Evolutionary conservation across 2,888 invertebrate species (phyloP).

Genomic region (Leptura quadrifasciata): DNA sequence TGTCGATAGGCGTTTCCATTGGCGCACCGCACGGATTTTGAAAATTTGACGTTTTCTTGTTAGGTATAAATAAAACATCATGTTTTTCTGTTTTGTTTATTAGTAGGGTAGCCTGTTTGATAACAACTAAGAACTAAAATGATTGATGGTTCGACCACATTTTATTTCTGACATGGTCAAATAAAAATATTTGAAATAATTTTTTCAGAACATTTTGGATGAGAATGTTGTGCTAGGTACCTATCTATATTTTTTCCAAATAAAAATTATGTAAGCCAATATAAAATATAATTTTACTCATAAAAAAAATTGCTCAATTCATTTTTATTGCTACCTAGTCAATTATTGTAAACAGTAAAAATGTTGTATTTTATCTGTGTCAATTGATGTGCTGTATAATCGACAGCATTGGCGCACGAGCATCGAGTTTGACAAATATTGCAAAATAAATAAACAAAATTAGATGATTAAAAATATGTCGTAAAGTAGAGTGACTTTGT

Average conservation of each 20-base stretch:
- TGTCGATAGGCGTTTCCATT: conserved; percentile 22
- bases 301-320: conserved; percentile 11
- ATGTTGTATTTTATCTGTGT: conserved; percentile 15
- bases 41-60: neutral
- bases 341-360: conserved; percentile 20
- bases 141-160: neutral
- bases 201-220: neutral
- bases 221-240: too few relatives aligned
- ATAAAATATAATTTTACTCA: neutral
- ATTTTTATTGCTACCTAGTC: conserved; percentile 24
- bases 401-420: conserved; percentile 16
- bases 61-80: neutral
- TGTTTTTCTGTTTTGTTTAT: neutral
- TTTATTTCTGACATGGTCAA: neutral
- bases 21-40: neutral
- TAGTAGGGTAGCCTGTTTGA: neutral
- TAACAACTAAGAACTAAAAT: too few relatives aligned
- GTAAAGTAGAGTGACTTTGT: neutral
- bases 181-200: neutral
- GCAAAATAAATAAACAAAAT: conserved; percentile 27
- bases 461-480: neutral
- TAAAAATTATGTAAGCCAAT: too few relatives aligned
- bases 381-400: conserved; percentile 22
- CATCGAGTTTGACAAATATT: conserved; percentile 8
- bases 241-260: too few relatives aligned